A percentile compares a stretch with the other conserved stretches of the same genome.
Evolutionary conservation across 1,140 invertebrate genomes (phyloP).

Genomic region (Melitaea cinxia): DNA sequence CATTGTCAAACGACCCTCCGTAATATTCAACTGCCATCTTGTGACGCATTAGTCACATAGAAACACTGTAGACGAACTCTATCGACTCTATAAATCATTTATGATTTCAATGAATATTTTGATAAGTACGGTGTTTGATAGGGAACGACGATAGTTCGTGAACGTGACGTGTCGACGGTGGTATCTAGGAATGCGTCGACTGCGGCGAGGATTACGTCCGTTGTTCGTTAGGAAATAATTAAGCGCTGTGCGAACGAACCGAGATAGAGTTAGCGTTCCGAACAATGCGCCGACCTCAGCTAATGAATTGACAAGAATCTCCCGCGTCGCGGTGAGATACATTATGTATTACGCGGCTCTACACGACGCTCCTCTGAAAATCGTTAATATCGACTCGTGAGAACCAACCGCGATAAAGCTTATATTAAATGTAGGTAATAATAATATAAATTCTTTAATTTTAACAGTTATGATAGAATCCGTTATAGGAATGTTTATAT

Average conservation of each 20-base stretch:
- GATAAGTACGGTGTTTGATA: background rate
- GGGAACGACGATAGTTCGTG: background rate
- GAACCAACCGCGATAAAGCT: background rate
- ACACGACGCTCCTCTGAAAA: constrained; percentile 11
- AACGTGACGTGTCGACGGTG: background rate
- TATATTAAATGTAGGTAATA: background rate
- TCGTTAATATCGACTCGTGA: constrained; percentile 5
- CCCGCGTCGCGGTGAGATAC: constrained; percentile 3
- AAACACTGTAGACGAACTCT: too few relatives aligned
- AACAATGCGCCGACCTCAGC: constrained; percentile 21
- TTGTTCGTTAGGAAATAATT: constrained; percentile 28
- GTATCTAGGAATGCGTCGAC: background rate
- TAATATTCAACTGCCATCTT: too few relatives aligned
- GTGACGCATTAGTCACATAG: too few relatives aligned
- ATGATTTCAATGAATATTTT: too few relatives aligned
- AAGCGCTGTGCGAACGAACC: constrained; percentile 27
- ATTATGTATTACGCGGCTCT: constrained; percentile 3
- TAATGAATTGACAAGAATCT: constrained; percentile 32
- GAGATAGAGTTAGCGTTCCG: constrained; percentile 23
- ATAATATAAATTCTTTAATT: background rate
- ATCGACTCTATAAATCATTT: too few relatives aligned
- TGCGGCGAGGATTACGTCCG: constrained; percentile 10
- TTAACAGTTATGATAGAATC: background rate
- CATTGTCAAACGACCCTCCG: too few relatives aligned
- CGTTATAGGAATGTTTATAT: background rate